Evolutionary conservation across 2,113 vertebrate genomes (phyloP).

Genomic region (Psittacus erithacus): DNA sequence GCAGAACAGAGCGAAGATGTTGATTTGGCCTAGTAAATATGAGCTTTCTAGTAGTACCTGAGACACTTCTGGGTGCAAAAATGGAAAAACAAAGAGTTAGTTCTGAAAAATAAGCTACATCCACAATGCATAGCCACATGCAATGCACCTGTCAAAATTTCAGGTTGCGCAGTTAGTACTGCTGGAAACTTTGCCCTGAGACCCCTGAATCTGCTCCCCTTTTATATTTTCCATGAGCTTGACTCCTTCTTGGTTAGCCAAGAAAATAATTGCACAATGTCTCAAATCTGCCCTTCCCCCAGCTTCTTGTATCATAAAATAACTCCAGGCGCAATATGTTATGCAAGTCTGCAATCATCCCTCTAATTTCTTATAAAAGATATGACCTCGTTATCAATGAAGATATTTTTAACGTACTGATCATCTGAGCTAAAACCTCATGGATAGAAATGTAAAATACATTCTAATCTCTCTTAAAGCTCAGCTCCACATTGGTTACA

Average conservation of each 20-base stretch:
- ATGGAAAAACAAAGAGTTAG: background rate
- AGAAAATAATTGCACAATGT: conserved; percentile 28
- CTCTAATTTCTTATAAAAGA: conserved; percentile 71
- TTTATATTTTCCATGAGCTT: background rate
- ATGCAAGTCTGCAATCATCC: conserved; percentile 60
- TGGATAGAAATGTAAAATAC: conserved; percentile 11
- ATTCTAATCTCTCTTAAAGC: conserved; percentile 20
- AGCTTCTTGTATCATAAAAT: conserved; percentile 62
- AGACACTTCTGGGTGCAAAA: background rate
- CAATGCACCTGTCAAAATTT: background rate
- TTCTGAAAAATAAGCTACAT: background rate
- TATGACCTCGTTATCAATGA: conserved; percentile 65
- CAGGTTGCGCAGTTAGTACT: background rate
- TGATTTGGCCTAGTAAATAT: background rate
- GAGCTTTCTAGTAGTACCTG: background rate
- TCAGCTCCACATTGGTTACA: background rate
- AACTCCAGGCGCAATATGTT: conserved; percentile 64
- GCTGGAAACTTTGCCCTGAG: background rate
- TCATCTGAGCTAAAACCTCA: conserved; percentile 56
- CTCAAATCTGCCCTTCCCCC: conserved; percentile 50
- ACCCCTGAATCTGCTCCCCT: background rate
- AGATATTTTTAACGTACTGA: conserved; percentile 65
- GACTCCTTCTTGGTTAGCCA: conserved; percentile 15
- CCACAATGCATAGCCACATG: background rate
- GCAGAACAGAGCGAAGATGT: background rate